Conservation (phyloP, 1,140 invertebrate genomes). For the Micrasema longulum region DNA sequence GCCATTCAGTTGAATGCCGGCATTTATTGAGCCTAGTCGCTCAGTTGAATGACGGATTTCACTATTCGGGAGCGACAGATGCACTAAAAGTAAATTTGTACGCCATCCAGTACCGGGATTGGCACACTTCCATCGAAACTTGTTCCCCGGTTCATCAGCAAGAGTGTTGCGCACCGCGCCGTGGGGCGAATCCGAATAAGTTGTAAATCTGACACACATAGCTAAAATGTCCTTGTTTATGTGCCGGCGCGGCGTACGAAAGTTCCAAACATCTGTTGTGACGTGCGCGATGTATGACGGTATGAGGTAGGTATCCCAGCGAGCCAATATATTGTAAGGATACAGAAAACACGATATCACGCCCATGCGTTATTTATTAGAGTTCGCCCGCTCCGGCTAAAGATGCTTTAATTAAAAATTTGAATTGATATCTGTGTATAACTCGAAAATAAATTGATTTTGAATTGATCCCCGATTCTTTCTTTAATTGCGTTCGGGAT, state of each 20-base stretch:
- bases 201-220: slow-evolving; percentile 32
- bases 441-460: slow-evolving; percentile 55
- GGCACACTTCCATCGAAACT: slow-evolving; percentile 19
- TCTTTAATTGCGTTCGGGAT: slow-evolving; percentile 47
- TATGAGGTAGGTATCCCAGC: background rate
- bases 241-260: slow-evolving; percentile 20
- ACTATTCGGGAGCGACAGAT: too few relatives aligned
- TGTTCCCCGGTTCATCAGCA: too few relatives aligned
- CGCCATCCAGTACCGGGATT: too few relatives aligned
- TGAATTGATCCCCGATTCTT: slow-evolving; percentile 51
- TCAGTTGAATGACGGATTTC: too few relatives aligned
- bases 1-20: too few relatives aligned
- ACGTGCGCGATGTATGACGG: background rate
- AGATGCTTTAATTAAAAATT: slow-evolving; percentile 55
- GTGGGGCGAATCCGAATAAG: slow-evolving; percentile 10
- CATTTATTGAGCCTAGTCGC: too few relatives aligned
- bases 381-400: slow-evolving; percentile 48
- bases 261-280: slow-evolving; percentile 31
- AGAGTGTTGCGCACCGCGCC: slow-evolving; percentile 3
- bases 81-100: too few relatives aligned
- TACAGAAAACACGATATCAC: too few relatives aligned
- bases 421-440: slow-evolving; percentile 54
- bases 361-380: slow-evolving; percentile 53
- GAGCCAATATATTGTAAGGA: slow-evolving; percentile 22
- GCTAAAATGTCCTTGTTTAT: slow-evolving; percentile 33